Conservation (phyloP, 1,140 invertebrate genomes). For the Delia radicum region DNA sequence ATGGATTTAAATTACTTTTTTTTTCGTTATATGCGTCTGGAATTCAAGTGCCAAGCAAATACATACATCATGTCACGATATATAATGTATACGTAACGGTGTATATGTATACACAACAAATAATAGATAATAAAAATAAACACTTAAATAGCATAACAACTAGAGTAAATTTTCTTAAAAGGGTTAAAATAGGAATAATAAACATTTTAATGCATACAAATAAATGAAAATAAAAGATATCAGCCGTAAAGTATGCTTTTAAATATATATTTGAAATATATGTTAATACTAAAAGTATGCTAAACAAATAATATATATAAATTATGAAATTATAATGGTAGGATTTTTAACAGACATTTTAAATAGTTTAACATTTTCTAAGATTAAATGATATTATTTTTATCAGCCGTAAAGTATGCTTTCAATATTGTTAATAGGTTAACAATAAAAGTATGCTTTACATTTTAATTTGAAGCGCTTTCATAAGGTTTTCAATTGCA, state of each 20-base stretch:
- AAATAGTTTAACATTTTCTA: too few relatives aligned
- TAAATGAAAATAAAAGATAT: background rate
- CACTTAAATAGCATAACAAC: background rate
- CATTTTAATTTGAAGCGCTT: too few relatives aligned
- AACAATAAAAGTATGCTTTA: too few relatives aligned
- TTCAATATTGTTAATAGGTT: too few relatives aligned
- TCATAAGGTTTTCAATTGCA: too few relatives aligned
- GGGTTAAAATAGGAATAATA: background rate
- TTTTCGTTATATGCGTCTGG: background rate
- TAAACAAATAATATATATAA: too few relatives aligned
- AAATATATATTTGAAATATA: too few relatives aligned
- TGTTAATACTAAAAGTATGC: too few relatives aligned
- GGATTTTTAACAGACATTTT: too few relatives aligned
- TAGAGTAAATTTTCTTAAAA: background rate
- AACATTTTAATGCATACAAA: background rate
- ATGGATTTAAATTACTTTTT: conserved; percentile 18
- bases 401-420: background rate
- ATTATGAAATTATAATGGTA: too few relatives aligned
- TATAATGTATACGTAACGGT: background rate
- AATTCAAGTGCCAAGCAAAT: conserved; percentile 11
- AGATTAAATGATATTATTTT: too few relatives aligned
- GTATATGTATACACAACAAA: background rate
- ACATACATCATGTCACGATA: background rate
- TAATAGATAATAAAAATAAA: conserved; percentile 3
- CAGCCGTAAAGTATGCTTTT: too few relatives aligned